Evolutionary conservation across 1,140 invertebrate genomes (phyloP), one percentile per base, ranked within the genome.

Genomic region (Cotesia glomerata): DNA sequence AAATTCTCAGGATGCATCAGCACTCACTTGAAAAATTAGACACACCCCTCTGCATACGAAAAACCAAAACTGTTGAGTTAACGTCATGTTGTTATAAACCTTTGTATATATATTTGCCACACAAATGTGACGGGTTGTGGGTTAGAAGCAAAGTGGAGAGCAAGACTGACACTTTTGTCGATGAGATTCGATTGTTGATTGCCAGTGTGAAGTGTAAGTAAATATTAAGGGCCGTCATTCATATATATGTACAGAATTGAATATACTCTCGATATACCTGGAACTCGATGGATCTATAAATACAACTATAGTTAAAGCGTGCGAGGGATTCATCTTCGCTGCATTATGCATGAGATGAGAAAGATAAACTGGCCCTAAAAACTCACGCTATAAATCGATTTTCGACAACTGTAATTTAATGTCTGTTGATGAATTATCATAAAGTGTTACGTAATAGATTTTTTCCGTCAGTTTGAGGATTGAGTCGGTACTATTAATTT

Each of bases 161-260:
- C 39, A 45, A 45, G 39, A 45, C 52, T 56, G 18, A 18, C n/a
- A 56, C 18, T 18, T 56, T 56, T 56, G 52, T 56, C 18, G n/a
- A 56, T 56, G 52, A n/a, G 52, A 39, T 34, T 62, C 59, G 59
- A 62, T 62, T 62, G 59, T 62, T 34, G 13, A 35, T 34, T 35
- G 39, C 39, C 11, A 45, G 39, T 45, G 39, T 45, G 39, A 26
- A 45, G 39, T 45, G 39, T 45, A 45, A 11, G 11, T 45, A 7
- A 9, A 45, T 45, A 45, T 45, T 7, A 45, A 45, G 39, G 39
- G 39, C 11, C 39, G 39, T 45, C 7, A 45, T 45, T 39, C n/a
- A 39, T 39, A 39, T 59, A 13, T 35, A 62, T 9, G 14, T 26
- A n/a, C 13, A 62, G 34, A 5, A n/a, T 39, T 9, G 14, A 32